Conservation (phyloP, 2,888 invertebrate genomes). For the Athalia circularis region DNA sequence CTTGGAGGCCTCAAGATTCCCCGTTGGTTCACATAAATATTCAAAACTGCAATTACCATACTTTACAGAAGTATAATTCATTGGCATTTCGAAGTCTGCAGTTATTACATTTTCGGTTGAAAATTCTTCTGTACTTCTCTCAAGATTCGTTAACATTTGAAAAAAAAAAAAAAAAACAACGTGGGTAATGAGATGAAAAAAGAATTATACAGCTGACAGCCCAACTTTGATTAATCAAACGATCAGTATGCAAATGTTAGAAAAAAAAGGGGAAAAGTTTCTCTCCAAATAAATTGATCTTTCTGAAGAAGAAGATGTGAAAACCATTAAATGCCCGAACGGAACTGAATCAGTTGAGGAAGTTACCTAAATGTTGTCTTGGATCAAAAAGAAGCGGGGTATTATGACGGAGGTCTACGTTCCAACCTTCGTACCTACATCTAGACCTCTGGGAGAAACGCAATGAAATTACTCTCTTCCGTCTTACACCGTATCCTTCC, state of each 20-base stretch:
- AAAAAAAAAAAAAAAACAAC: not conserved
- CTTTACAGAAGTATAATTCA: slow-evolving; percentile 2
- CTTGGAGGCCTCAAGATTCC: not conserved
- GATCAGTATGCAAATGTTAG: not conserved
- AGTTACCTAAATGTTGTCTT: not conserved
- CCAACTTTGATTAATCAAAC: not conserved
- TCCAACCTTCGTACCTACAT: too few relatives aligned
- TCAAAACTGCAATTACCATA: slow-evolving; percentile 7
- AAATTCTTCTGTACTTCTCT: not conserved
- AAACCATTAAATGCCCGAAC: not conserved
- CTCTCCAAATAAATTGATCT: too few relatives aligned
- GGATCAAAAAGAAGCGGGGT: not conserved
- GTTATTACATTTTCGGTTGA: not conserved
- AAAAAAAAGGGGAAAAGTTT: too few relatives aligned
- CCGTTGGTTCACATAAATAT: not conserved
- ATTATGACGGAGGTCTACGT: not conserved
- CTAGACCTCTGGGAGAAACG: not conserved
- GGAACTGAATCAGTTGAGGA: not conserved
- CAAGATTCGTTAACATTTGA: not conserved
- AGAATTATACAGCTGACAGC: too few relatives aligned
- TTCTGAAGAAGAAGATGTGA: too few relatives aligned
- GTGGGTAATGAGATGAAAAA: too few relatives aligned
- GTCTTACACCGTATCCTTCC: slow-evolving; percentile 2
- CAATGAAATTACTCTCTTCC: slow-evolving; percentile 1
- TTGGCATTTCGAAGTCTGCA: not conserved